Base-by-base conservation (phyloP, 1,140 invertebrate genomes). In the Megalopta genalis region DNA sequence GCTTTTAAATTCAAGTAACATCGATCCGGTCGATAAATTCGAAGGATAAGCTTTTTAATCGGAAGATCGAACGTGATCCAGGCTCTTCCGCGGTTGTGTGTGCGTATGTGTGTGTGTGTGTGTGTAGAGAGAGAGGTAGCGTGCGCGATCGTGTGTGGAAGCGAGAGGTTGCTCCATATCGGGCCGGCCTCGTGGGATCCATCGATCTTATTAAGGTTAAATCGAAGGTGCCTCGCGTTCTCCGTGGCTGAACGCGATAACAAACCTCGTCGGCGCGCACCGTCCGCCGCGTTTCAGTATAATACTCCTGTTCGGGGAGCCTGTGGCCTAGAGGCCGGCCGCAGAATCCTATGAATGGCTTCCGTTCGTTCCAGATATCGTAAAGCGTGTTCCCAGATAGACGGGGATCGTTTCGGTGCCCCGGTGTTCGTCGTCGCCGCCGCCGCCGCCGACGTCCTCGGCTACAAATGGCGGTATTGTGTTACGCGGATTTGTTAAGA, bases 161-260 rank as follows among this genome's bases (percentile, higher is more conserved):
- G 72, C 75, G 71, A 81, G 65, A 49, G 78, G 12, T 74, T 66
- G 69, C 59, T 82, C 77, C 80, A 69, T 86, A 84, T 80, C 85
- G 77, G 80, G 70, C 64, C 54, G 54, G 81, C 77, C 86, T 81
- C 85, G 76, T 71, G 89, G 87, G 90, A 91, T 87, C 82, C 89
- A 91, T 90, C 86, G 85, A 90, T 91, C 89, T 90, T 90, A 88
- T 90, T 91, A 90, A 88, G 86, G 86, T 86, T 90, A 88, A 89
- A 88, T 90, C 82, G 86, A 89, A 89, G 86, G 84, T 90, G 88
- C 75, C 80, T 84, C 88, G 83, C 86, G 87, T 87, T 90, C 87
- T 76, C 76, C 69, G 84, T 85, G 77, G 84, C 79, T 86, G 81
- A 88, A 83, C 85, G 85, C 86, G 89, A 89, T 90, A 90, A 90